Evolutionary conservation across 2,797 vertebrate genomes (phyloP).

Genomic region (Melanotaenia nigrans): DNA sequence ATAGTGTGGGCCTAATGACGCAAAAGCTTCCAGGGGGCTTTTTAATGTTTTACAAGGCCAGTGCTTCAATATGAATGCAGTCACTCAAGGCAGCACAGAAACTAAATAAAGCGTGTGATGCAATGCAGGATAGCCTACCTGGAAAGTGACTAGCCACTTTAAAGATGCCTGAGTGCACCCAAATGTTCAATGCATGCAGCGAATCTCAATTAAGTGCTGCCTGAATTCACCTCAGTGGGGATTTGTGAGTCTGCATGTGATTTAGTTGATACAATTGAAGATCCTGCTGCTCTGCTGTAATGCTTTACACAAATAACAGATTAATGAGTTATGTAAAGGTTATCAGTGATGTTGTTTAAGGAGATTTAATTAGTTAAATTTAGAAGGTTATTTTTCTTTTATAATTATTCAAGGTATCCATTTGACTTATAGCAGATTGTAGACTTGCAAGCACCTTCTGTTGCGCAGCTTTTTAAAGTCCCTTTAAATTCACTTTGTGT

Average conservation of each 20-base stretch:
- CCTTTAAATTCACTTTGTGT: no score
- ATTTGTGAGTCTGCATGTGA: slow-evolving; percentile 46
- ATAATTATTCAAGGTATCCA: slow-evolving; percentile 4
- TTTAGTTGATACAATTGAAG: slow-evolving; percentile 20
- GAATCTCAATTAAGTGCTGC: slow-evolving; percentile 44
- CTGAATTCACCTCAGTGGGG: slow-evolving; percentile 38
- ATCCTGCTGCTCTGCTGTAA: slow-evolving; percentile 19
- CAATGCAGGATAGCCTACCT: slow-evolving; percentile 58
- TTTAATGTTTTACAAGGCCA: slow-evolving; percentile 81
- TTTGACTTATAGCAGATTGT: slow-evolving; percentile 9
- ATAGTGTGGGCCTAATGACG: slow-evolving; percentile 56
- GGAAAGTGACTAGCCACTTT: slow-evolving; percentile 59
- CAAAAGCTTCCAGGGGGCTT: slow-evolving; percentile 64
- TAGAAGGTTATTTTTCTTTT: neutral
- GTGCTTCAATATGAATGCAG: slow-evolving; percentile 73
- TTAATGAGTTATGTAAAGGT: slow-evolving; percentile 29
- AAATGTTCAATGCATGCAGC: slow-evolving; percentile 40
- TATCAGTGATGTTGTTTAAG: slow-evolving; percentile 15
- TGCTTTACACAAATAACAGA: slow-evolving; percentile 18
- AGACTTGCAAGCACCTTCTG: neutral
- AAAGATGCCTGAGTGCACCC: slow-evolving; percentile 52
- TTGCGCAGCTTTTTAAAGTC: neutral
- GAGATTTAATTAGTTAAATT: neutral
- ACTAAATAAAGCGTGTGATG: slow-evolving; percentile 76
- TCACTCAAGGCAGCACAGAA: slow-evolving; percentile 69